Conservation (phyloP, 2,797 vertebrate genomes). For the Naso thynnoides region DNA sequence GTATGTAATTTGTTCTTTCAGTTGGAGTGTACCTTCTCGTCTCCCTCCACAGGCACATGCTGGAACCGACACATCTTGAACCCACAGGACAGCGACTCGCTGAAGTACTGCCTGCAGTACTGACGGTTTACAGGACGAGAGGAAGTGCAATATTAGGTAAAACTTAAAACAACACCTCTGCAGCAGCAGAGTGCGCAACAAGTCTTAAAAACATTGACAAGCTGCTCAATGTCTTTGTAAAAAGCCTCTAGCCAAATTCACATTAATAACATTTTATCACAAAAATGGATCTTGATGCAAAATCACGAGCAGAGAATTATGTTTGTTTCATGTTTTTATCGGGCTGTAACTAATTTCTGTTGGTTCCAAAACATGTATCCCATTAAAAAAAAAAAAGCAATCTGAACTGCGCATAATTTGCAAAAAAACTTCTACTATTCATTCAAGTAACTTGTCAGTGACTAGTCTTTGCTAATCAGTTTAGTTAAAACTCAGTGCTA, state of each 20-base stretch:
- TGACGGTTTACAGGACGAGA: slow-evolving; percentile 49
- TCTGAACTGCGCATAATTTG: not conserved
- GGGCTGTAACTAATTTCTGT: not conserved
- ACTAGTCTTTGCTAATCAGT: not conserved
- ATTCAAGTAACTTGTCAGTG: not conserved
- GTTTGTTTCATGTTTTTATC: not conserved
- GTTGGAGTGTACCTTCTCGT: slow-evolving; percentile 89
- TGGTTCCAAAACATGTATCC: not conserved
- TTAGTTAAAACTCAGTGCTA: not conserved
- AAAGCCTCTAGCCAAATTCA: not conserved
- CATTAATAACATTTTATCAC: not conserved
- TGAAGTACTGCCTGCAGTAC: slow-evolving; percentile 93
- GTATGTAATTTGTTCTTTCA: not conserved
- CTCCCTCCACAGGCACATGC: slow-evolving; percentile 87
- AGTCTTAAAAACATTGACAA: slow-evolving; percentile 7
- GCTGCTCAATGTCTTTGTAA: not conserved
- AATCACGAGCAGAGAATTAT: too few relatives aligned
- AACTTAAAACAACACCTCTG: not conserved
- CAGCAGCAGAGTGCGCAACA: not conserved
- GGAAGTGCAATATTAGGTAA: not conserved
- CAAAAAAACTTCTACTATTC: not conserved
- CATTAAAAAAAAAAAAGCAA: too few relatives aligned
- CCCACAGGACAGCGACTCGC: slow-evolving; percentile 84
- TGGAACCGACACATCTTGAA: slow-evolving; percentile 85
- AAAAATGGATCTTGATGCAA: not conserved